phyloP scores from a whole-genome alignment of 2,797 vertebrate genomes.

The Hybognathus amarus region DNA sequence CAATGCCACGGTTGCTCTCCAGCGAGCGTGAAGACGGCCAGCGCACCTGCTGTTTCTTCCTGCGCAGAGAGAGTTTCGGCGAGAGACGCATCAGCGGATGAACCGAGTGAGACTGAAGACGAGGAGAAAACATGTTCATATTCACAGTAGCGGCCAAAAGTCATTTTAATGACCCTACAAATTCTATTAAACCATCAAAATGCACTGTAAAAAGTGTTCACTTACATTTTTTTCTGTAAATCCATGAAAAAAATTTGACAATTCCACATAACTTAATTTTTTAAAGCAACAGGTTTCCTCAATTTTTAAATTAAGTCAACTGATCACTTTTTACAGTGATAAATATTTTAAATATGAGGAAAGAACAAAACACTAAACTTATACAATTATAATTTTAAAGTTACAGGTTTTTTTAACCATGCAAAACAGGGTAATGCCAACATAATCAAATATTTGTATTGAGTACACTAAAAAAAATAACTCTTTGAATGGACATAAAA shows the following conservation, averaged over 20 bases:
- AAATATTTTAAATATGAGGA: too few relatives aligned
- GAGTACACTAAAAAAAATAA: too few relatives aligned
- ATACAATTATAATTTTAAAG: background rate
- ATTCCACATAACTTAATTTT: too few relatives aligned
- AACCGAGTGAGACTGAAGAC: conserved; percentile 74
- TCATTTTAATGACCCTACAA: background rate
- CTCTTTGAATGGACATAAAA: too few relatives aligned
- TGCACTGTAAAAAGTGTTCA: too few relatives aligned
- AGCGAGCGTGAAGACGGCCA: conserved; percentile 19
- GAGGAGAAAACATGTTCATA: background rate
- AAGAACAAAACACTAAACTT: too few relatives aligned
- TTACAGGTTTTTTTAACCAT: background rate
- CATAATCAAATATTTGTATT: background rate
- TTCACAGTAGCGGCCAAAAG: background rate
- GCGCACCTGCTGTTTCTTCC: conserved; percentile 76
- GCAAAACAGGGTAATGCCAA: background rate
- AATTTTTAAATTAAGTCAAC: too few relatives aligned
- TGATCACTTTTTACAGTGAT: too few relatives aligned
- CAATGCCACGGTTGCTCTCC: background rate
- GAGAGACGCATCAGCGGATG: conserved; percentile 81
- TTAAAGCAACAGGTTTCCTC: too few relatives aligned
- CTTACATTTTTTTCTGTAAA: too few relatives aligned
- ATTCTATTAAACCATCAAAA: too few relatives aligned
- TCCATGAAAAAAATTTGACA: too few relatives aligned
- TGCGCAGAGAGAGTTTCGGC: conserved; percentile 77